These are phyloP conservation scores for Pristionchus japonicus DNA, from an alignment of 2,888 invertebrate genomes.

Conservation along the genomic window DNA sequence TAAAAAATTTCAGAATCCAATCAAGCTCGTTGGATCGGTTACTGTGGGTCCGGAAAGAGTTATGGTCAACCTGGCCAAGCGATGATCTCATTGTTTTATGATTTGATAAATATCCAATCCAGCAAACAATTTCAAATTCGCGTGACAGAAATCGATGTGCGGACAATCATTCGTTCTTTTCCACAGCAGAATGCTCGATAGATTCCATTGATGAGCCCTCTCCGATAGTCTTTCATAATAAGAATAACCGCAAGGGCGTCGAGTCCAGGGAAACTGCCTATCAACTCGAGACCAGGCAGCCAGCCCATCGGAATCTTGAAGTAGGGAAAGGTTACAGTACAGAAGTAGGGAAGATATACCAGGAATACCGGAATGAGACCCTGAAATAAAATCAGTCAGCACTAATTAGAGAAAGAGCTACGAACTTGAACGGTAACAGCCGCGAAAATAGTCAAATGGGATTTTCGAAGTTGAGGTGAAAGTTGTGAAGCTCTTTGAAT, in stretches of 20 bases:
- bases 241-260: background rate
- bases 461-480: background rate
- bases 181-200: background rate
- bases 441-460: background rate
- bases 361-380: background rate
- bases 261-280: background rate
- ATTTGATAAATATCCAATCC: too few relatives aligned
- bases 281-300: background rate
- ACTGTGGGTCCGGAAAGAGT: constrained; percentile 1
- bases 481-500: background rate
- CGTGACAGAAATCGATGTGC: background rate
- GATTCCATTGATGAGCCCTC: background rate
- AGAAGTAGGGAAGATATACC: background rate
- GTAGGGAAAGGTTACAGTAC: background rate
- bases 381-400: background rate
- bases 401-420: background rate
- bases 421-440: background rate
- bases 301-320: background rate
- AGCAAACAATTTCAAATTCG: background rate
- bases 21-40: constrained; percentile 11
- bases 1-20: constrained; percentile 2
- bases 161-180: background rate
- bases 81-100: too few relatives aligned
- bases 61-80: too few relatives aligned
- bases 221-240: background rate